Conservation (phyloP, 2,797 vertebrate species). For the Siniperca undulata region DNA sequence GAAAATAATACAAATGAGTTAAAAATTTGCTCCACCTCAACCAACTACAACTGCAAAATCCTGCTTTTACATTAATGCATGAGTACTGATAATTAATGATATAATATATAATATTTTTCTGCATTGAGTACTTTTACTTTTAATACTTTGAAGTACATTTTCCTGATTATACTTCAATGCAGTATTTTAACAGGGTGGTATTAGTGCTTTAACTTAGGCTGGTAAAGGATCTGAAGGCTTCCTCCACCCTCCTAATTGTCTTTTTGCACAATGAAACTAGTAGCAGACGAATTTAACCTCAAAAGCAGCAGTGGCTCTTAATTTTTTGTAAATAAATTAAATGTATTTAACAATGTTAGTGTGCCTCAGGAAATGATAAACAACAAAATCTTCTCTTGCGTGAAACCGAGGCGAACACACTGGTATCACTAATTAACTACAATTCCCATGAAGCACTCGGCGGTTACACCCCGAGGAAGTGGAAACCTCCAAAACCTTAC, state of each 20-base stretch:
- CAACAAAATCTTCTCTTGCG: too few relatives aligned
- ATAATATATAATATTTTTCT: neutral
- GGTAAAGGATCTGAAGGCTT: too few relatives aligned
- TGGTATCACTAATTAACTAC: constrained; percentile 35
- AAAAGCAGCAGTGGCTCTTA: neutral
- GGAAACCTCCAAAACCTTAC: constrained; percentile 2
- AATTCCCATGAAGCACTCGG: constrained; percentile 70
- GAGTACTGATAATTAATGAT: too few relatives aligned
- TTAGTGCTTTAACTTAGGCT: too few relatives aligned
- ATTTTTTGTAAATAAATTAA: neutral
- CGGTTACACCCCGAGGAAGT: constrained; percentile 51
- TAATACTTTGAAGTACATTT: neutral
- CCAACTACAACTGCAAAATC: too few relatives aligned
- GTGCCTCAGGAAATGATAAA: neutral
- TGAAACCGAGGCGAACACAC: neutral
- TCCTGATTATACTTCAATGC: too few relatives aligned
- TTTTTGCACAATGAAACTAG: neutral
- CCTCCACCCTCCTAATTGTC: neutral
- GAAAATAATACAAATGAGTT: too few relatives aligned
- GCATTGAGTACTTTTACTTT: too few relatives aligned
- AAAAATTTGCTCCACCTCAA: too few relatives aligned
- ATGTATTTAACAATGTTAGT: neutral
- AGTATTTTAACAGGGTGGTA: too few relatives aligned
- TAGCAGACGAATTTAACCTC: neutral
- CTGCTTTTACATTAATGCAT: too few relatives aligned